phyloP scores from a whole-genome alignment of 2,797 vertebrate species.

The Crenichthys baileyi region DNA sequence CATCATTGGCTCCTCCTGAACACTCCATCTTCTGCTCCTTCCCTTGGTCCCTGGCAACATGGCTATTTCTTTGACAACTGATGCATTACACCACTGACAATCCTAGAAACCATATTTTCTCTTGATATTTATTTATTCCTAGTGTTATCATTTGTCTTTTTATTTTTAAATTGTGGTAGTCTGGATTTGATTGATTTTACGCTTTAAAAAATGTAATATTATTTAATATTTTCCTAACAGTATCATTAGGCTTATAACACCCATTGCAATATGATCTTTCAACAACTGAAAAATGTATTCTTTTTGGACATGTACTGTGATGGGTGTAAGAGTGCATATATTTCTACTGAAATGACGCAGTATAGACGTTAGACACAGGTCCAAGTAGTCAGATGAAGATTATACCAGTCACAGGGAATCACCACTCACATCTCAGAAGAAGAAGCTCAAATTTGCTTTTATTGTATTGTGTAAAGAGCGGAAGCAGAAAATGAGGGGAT shows the following conservation, averaged over 20 bases:
- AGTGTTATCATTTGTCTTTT: not conserved
- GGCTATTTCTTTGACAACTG: constrained; percentile 50
- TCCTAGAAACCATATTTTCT: constrained; percentile 50
- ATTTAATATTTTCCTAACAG: too few species aligned
- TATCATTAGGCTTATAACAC: too few species aligned
- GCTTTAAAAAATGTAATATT: not conserved
- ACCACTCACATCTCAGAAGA: too few species aligned
- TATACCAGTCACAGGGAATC: too few species aligned
- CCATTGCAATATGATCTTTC: not conserved
- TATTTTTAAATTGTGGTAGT: not conserved
- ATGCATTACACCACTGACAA: constrained; percentile 26
- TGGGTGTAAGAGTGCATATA: not conserved
- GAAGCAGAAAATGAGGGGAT: too few species aligned
- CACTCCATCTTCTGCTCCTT: constrained; percentile 47
- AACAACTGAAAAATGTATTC: not conserved
- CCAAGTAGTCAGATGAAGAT: too few species aligned
- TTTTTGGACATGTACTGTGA: not conserved
- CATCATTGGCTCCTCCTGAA: constrained; percentile 62
- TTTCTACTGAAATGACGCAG: not conserved
- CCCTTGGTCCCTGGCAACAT: constrained; percentile 35
- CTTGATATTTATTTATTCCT: constrained; percentile 4
- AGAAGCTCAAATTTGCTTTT: too few species aligned
- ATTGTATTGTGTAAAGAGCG: too few species aligned
- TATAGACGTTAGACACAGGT: too few species aligned
- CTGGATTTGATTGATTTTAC: not conserved